phyloP scores from a whole-genome alignment of 2,797 vertebrate species.

The Coccyzus lansbergi region DNA sequence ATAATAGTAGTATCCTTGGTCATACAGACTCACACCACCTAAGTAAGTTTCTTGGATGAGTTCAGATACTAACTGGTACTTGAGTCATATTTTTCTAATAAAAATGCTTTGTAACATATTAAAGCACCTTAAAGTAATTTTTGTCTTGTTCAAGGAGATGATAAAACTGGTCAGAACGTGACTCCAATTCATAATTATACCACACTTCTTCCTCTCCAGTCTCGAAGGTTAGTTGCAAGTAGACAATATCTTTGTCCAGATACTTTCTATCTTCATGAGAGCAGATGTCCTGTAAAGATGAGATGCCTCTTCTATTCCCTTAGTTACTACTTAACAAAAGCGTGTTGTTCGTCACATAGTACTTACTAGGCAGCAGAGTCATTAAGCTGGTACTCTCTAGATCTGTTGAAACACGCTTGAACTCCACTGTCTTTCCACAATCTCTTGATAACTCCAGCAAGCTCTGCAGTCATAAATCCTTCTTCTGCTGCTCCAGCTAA shows the following conservation, averaged over 20 bases:
- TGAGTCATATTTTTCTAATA: not conserved
- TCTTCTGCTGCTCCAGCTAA: constrained; percentile 96
- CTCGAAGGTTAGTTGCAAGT: not conserved
- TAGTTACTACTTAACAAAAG: not conserved
- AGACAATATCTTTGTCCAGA: not conserved
- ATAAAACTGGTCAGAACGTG: not conserved
- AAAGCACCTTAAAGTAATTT: not conserved
- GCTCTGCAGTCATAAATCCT: constrained; percentile 96
- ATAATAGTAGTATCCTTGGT: not conserved
- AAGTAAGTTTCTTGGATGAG: not conserved
- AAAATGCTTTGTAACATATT: not conserved
- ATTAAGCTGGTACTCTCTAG: constrained; percentile 97
- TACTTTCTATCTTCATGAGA: not conserved
- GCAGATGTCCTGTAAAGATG: not conserved
- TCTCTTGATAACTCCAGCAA: constrained; percentile 95
- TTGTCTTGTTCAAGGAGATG: not conserved
- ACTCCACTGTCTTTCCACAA: constrained; percentile 96
- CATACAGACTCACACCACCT: not conserved
- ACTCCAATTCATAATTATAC: not conserved
- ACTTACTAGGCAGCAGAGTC: constrained; percentile 98
- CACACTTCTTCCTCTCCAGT: not conserved
- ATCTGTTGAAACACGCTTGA: constrained; percentile 96
- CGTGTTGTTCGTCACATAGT: not conserved
- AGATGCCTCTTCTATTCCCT: not conserved
- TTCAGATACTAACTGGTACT: not conserved